Evolutionary conservation across 53 echinoderm and acorn worm genomes (phyloP).

Genomic region (Hippasteria phrygiana): DNA sequence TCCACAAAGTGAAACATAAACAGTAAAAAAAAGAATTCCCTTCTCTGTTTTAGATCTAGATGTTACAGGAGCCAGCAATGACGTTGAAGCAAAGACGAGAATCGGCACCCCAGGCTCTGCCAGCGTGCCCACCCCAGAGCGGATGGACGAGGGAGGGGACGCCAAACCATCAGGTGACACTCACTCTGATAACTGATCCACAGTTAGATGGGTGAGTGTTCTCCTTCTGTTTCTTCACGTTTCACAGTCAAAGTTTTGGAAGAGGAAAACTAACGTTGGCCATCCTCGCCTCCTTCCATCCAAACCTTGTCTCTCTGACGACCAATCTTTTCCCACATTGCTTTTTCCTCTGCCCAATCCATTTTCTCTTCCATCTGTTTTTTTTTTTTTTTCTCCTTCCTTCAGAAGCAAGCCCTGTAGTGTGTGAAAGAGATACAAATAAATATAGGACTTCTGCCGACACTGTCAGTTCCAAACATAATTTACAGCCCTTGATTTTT

Average conservation of each 20-base stretch:
- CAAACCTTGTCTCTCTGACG: not conserved
- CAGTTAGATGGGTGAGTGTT: conserved; percentile 68
- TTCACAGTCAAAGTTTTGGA: not conserved
- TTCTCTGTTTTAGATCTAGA: not conserved
- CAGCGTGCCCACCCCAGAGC: conserved; percentile 19
- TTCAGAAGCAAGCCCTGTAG: too few species aligned
- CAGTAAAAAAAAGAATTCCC: not conserved
- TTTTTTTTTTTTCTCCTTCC: too few species aligned
- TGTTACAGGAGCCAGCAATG: not conserved
- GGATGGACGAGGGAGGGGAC: not conserved
- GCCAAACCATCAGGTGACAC: conserved; percentile 70
- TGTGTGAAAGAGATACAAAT: too few species aligned
- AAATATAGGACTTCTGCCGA: too few species aligned
- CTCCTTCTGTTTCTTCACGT: not conserved
- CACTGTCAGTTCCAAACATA: too few species aligned
- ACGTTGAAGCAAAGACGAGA: conserved; percentile 24
- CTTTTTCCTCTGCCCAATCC: not conserved
- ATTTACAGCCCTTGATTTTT: too few species aligned
- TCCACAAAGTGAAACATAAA: not conserved
- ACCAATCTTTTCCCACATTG: not conserved
- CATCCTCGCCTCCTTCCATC: not conserved
- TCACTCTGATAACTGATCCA: conserved; percentile 66
- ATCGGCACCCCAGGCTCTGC: not conserved
- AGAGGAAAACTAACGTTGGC: not conserved
- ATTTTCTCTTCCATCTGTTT: too few species aligned